A percentile compares a stretch with the other conserved stretches of the same genome.
phyloP scores from a whole-genome alignment of 2,888 invertebrate species.

The Calliscelio sp. region DNA sequence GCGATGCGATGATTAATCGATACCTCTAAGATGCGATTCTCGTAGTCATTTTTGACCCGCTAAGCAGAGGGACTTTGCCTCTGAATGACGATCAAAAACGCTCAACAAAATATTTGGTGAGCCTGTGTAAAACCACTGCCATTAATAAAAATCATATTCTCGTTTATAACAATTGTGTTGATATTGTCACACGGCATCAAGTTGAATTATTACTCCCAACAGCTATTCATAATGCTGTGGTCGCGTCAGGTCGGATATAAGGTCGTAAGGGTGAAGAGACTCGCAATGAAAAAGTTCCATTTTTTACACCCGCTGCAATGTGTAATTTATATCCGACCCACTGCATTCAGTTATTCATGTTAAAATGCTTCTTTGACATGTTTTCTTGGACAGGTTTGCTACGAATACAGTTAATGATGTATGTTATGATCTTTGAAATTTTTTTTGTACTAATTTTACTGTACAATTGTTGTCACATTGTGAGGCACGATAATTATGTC shows the following conservation, averaged over 20 bases:
- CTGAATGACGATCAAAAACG: slow-evolving; percentile 67
- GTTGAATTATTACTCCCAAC: slow-evolving; percentile 44
- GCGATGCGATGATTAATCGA: slow-evolving; percentile 66
- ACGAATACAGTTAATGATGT: slow-evolving; percentile 36
- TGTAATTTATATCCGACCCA: slow-evolving; percentile 29
- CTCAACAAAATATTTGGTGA: slow-evolving; percentile 73
- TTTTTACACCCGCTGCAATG: slow-evolving; percentile 35
- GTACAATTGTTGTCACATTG: background rate
- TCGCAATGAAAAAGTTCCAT: slow-evolving; percentile 23
- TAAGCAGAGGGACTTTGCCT: slow-evolving; percentile 20
- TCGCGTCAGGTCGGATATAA: slow-evolving; percentile 41
- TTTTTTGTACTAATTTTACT: too few relatives aligned
- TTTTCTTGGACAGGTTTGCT: slow-evolving; percentile 25
- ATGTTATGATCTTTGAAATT: background rate
- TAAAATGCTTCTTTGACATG: slow-evolving; percentile 17
- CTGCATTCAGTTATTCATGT: slow-evolving; percentile 13
- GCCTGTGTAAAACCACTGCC: slow-evolving; percentile 65
- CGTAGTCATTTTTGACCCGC: slow-evolving; percentile 36
- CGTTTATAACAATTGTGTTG: slow-evolving; percentile 78
- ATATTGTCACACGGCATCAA: slow-evolving; percentile 57
- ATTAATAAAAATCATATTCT: slow-evolving; percentile 83
- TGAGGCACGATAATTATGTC: slow-evolving; percentile 11
- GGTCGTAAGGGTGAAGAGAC: slow-evolving; percentile 38
- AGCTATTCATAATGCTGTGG: slow-evolving; percentile 43
- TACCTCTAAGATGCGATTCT: slow-evolving; percentile 22